Percentiles rank a stretch among this genome's conserved stretches.
phyloP scores from a whole-genome alignment of 2,888 invertebrate genomes.

The Orchesellides sinensis region DNA sequence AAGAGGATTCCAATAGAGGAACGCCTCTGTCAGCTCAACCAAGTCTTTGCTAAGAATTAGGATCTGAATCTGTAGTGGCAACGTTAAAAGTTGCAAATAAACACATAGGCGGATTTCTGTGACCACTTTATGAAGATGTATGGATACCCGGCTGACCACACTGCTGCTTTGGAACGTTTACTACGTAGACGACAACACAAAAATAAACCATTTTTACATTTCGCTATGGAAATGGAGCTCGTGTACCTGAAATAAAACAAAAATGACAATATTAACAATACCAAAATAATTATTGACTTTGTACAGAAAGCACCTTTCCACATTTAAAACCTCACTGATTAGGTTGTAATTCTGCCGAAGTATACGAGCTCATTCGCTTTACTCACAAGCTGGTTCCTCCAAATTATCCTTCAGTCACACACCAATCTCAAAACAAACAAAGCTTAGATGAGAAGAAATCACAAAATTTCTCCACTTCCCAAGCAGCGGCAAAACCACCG shows the following conservation, averaged over 20 bases:
- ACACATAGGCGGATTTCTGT: conserved; percentile 1
- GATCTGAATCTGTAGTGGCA: conserved; percentile 47
- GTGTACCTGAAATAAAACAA: conserved; percentile 21
- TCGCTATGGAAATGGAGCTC: conserved; percentile 45
- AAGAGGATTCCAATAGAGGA: neutral
- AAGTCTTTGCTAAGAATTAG: conserved; percentile 18
- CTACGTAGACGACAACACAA: conserved; percentile 10
- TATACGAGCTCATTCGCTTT: conserved; percentile 39
- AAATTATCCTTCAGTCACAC: no score
- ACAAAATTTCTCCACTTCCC: no score
- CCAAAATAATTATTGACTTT: neutral
- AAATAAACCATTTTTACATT: conserved; percentile 22
- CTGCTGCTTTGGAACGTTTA: neutral
- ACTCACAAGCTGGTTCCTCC: conserved; percentile 14
- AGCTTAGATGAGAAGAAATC: no score
- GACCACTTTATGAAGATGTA: conserved; percentile 31
- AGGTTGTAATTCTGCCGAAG: neutral
- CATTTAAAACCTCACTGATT: conserved; percentile 18
- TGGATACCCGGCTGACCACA: conserved; percentile 3
- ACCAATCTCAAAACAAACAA: no score
- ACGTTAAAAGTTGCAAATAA: conserved; percentile 2
- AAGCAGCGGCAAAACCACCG: no score
- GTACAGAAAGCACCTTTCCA: conserved; percentile 28
- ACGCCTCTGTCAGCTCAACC: neutral
- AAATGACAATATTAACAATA: neutral